These are phyloP conservation scores for Catharus bicknelli DNA, from an alignment of 2,113 vertebrate species.

Conservation along the genomic window DNA sequence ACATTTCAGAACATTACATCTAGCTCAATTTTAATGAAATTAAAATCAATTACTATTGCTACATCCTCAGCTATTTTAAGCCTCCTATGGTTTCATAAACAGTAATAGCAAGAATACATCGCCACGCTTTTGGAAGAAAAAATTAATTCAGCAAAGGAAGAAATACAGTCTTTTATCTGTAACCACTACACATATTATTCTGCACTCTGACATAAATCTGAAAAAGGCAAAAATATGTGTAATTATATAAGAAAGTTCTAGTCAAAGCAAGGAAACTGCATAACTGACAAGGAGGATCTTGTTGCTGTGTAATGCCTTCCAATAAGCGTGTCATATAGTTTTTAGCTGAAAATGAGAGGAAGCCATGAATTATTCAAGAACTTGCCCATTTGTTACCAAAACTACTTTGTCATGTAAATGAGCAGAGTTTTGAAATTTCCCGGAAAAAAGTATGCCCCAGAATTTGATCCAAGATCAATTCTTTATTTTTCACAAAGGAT, in stretches of 20 bases:
- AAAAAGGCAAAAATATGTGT: slow-evolving; percentile 3
- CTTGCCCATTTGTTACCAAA: slow-evolving; percentile 19
- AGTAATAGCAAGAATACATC: background rate
- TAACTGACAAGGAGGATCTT: background rate
- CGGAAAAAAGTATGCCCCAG: background rate
- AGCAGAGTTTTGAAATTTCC: slow-evolving; percentile 20
- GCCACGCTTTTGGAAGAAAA: background rate
- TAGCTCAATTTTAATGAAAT: slow-evolving; percentile 24
- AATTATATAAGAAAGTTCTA: slow-evolving; percentile 17
- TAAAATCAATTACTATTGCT: slow-evolving; percentile 38
- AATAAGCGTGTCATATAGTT: background rate
- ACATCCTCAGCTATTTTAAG: slow-evolving; percentile 39
- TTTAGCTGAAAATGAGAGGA: slow-evolving; percentile 26
- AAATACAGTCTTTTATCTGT: slow-evolving; percentile 5
- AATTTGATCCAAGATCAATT: slow-evolving; percentile 6
- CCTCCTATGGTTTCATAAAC: slow-evolving; percentile 22
- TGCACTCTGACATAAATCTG: background rate
- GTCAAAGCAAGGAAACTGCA: background rate
- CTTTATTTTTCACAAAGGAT: background rate
- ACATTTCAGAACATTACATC: slow-evolving; percentile 29
- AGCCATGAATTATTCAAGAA: slow-evolving; percentile 38
- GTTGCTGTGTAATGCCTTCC: background rate
- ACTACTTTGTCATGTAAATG: slow-evolving; percentile 4
- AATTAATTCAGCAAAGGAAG: slow-evolving; percentile 11
- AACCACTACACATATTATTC: slow-evolving; percentile 8